Percentiles rank a stretch among this genome's conserved stretches.
Conservation (phyloP, 2,113 vertebrate species). For the Leptocoma aspasia region DNA sequence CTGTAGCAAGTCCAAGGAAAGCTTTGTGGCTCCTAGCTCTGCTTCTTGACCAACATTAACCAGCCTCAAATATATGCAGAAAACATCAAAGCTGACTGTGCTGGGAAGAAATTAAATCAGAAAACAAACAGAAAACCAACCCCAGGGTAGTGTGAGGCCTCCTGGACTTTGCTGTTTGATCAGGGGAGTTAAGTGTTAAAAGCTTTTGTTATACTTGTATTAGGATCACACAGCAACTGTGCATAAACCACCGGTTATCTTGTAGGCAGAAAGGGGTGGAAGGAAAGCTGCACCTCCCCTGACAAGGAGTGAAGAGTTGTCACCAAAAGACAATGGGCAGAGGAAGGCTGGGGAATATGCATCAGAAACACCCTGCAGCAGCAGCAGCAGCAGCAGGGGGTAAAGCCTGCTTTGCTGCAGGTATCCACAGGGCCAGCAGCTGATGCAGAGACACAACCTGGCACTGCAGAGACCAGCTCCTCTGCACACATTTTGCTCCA, state of each 20-base stretch:
- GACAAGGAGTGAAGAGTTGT: slow-evolving; percentile 39
- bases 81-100: slow-evolving; percentile 37
- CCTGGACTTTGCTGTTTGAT: slow-evolving; percentile 40
- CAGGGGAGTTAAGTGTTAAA: slow-evolving; percentile 48
- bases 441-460: background rate
- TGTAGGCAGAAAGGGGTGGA: background rate
- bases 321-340: slow-evolving; percentile 24
- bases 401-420: slow-evolving; percentile 8
- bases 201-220: slow-evolving; percentile 29
- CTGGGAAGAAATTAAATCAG: slow-evolving; percentile 45
- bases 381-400: slow-evolving; percentile 39
- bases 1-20: slow-evolving; percentile 51
- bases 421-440: background rate
- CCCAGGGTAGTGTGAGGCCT: background rate
- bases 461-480: background rate
- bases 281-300: slow-evolving; percentile 1
- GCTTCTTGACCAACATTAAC: slow-evolving; percentile 52
- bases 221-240: background rate
- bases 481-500: background rate
- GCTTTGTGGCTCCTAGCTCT: slow-evolving; percentile 48
- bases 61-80: slow-evolving; percentile 30
- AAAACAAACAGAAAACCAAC: slow-evolving; percentile 26
- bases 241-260: background rate
- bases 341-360: background rate
- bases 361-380: slow-evolving; percentile 25